Conservation (phyloP, 2,797 vertebrate species). For the Scomberomorus guttatus region DNA sequence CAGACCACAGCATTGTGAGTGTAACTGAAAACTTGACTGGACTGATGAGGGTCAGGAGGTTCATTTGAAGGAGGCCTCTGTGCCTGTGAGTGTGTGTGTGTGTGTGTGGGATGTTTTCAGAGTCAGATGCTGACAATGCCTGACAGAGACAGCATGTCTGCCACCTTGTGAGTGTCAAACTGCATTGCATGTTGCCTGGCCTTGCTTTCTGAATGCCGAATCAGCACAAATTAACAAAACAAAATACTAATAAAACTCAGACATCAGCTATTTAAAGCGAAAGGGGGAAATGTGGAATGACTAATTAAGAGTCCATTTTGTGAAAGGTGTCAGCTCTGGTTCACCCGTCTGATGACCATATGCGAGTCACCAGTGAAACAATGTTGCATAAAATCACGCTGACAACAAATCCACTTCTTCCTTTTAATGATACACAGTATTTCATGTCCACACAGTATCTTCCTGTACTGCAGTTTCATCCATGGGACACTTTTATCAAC, state of each 20-base stretch:
- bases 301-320: neutral
- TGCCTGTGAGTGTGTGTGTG: neutral
- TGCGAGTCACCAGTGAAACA: neutral
- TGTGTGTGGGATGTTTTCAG: neutral
- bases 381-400: conserved; percentile 8
- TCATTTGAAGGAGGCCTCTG: conserved; percentile 2
- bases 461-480: conserved; percentile 24
- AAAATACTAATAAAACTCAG: neutral
- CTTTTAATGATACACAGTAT: conserved; percentile 67
- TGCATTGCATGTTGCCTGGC: neutral
- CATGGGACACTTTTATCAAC: conserved; percentile 6
- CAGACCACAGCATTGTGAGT: neutral
- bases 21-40: neutral
- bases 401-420: conserved; percentile 32
- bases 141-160: neutral
- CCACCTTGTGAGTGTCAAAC: conserved; percentile 22
- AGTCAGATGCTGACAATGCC: conserved; percentile 12
- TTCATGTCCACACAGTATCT: conserved; percentile 24
- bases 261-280: neutral
- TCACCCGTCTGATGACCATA: neutral
- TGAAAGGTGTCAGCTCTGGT: neutral
- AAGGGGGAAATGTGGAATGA: neutral
- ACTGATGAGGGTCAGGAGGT: conserved; percentile 9
- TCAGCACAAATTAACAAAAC: neutral
- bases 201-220: neutral